A percentile compares a stretch with the other conserved stretches of the same genome.
Evolutionary conservation across 35 echinoderm and acorn worm species (phyloP).

Genomic region (Amphiura filiformis): DNA sequence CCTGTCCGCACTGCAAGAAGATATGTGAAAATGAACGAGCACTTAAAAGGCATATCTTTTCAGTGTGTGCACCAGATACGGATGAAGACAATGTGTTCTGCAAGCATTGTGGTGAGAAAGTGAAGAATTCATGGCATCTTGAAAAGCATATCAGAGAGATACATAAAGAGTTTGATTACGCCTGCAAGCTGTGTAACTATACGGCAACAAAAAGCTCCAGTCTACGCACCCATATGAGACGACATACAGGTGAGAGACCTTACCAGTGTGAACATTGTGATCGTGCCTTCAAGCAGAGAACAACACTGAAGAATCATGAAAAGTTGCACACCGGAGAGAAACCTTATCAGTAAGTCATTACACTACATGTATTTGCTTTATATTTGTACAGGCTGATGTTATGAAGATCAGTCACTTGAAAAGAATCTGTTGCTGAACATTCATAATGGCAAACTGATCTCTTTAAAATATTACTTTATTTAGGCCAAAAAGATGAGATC

Average conservation of each 20-base stretch:
- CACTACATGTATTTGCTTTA: too few relatives aligned
- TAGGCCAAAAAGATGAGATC: too few relatives aligned
- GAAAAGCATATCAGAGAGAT: neutral
- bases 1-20: neutral
- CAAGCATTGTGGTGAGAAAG: neutral
- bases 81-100: neutral
- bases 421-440: too few relatives aligned
- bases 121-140: neutral
- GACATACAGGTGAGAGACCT: slow-evolving; percentile 81
- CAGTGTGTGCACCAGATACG: neutral
- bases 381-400: too few relatives aligned
- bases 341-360: slow-evolving; percentile 63
- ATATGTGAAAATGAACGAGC: neutral
- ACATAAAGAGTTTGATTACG: neutral
- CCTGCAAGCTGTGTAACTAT: neutral
- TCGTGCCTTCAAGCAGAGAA: slow-evolving; percentile 80
- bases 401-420: too few relatives aligned
- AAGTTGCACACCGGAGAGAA: slow-evolving; percentile 90
- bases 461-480: too few relatives aligned
- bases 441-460: too few relatives aligned
- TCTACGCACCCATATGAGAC: slow-evolving; percentile 57
- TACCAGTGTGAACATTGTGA: slow-evolving; percentile 61
- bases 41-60: neutral
- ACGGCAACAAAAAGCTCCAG: neutral
- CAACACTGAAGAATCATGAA: slow-evolving; percentile 85